These are phyloP conservation scores for Xenopus borealis DNA, from an alignment of 2,113 vertebrate genomes.

Conservation along the genomic window DNA sequence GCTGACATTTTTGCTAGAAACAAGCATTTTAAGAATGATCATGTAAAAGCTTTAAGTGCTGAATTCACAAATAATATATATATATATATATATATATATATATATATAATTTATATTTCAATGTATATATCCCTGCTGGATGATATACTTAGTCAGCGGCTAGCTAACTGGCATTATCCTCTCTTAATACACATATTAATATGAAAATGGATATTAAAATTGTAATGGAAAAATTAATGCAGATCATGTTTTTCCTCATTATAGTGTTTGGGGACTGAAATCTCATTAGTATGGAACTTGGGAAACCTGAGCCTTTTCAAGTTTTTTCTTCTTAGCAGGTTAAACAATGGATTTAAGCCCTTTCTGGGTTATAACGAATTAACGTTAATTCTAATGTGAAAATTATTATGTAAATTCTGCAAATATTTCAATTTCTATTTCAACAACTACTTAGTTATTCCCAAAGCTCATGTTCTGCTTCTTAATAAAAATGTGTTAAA, in stretches of 20 bases:
- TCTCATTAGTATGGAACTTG: constrained; percentile 33
- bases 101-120: too few species aligned
- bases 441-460: neutral
- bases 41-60: too few species aligned
- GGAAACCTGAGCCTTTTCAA: constrained; percentile 38
- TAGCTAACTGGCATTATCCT: constrained; percentile 23
- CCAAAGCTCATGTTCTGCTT: neutral
- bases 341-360: constrained; percentile 42
- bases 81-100: too few species aligned
- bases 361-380: constrained; percentile 37
- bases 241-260: constrained; percentile 40
- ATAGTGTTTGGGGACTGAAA: constrained; percentile 22
- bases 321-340: constrained; percentile 30
- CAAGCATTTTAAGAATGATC: too few species aligned
- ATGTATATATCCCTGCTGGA: neutral
- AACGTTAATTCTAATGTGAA: constrained; percentile 40
- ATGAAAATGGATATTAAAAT: constrained; percentile 29
- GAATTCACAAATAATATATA: too few species aligned
- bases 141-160: neutral
- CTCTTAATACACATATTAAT: constrained; percentile 27
- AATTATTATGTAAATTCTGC: constrained; percentile 30
- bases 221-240: constrained; percentile 31
- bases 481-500: neutral
- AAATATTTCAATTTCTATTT: constrained; percentile 4
- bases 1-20: too few species aligned